These are phyloP conservation scores for Saccopteryx leptura DNA, from an alignment of 2,113 vertebrate genomes.

Conservation along the genomic window DNA sequence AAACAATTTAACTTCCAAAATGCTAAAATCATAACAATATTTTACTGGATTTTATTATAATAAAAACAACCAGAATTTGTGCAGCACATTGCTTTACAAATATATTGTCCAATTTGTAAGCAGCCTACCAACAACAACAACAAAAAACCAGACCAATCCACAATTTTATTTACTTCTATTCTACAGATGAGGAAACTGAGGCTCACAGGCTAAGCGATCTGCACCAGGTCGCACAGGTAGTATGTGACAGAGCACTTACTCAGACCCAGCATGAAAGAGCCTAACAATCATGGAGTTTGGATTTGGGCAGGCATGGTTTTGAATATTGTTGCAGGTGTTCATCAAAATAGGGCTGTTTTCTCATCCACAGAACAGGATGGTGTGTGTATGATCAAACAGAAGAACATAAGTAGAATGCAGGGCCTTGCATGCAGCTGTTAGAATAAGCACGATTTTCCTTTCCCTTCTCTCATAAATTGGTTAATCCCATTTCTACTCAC, in stretches of 20 bases:
- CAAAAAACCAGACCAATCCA: not conserved
- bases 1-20: not conserved
- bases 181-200: not conserved
- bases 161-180: not conserved
- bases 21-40: not conserved
- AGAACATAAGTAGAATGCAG: fast-evolving
- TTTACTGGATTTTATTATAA: conserved; percentile 39
- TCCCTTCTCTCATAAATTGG: not conserved
- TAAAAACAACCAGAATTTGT: conserved; percentile 1
- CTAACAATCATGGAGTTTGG: fast-evolving
- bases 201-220: not conserved
- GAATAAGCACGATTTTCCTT: not conserved
- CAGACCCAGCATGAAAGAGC: not conserved
- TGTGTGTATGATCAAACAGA: not conserved
- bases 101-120: conserved; percentile 26
- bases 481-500: not conserved
- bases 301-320: not conserved
- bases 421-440: no score
- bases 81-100: not conserved
- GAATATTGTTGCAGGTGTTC: not conserved
- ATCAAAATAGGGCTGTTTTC: not conserved
- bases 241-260: no score
- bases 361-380: not conserved
- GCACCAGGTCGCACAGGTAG: not conserved
- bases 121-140: not conserved